phyloP scores from a whole-genome alignment of 1,140 invertebrate genomes.

The Bombus pyrosoma region DNA sequence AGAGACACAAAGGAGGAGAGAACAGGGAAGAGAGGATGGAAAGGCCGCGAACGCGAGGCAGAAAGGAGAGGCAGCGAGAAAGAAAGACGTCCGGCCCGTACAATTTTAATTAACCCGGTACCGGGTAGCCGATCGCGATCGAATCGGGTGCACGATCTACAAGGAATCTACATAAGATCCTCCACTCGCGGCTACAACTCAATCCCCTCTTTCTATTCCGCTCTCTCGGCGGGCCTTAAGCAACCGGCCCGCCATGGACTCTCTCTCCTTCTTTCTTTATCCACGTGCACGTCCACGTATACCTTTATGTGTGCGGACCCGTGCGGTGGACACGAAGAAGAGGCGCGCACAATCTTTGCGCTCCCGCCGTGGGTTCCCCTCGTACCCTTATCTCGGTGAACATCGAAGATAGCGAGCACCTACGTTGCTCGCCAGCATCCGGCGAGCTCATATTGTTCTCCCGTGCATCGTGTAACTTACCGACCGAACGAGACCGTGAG shows the following conservation, averaged over 20 bases:
- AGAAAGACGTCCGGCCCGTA: conserved; percentile 71
- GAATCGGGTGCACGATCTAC: conserved; percentile 84
- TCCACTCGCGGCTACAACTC: conserved; percentile 83
- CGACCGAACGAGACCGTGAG: conserved; percentile 30
- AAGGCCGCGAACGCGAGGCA: background rate
- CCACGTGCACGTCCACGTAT: background rate
- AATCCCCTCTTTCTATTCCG: conserved; percentile 80
- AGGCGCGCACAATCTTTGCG: conserved; percentile 39
- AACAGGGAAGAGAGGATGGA: background rate
- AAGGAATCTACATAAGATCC: conserved; percentile 84
- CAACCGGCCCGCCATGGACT: conserved; percentile 40
- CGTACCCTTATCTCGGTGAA: conserved; percentile 74
- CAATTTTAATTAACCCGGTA: conserved; percentile 83
- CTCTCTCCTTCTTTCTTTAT: background rate
- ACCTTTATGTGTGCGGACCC: background rate
- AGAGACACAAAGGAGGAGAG: conserved; percentile 28
- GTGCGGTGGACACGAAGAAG: conserved; percentile 48
- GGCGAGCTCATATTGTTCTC: conserved; percentile 79
- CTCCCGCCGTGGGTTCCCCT: conserved; percentile 51
- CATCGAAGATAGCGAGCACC: conserved; percentile 79
- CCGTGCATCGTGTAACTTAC: conserved; percentile 63
- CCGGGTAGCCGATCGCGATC: conserved; percentile 82
- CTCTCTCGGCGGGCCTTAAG: conserved; percentile 66
- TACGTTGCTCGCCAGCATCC: conserved; percentile 48
- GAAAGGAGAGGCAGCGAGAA: conserved; percentile 8